Base-by-base conservation (phyloP, 2,888 invertebrate species). In the Nymphalis c-album region DNA sequence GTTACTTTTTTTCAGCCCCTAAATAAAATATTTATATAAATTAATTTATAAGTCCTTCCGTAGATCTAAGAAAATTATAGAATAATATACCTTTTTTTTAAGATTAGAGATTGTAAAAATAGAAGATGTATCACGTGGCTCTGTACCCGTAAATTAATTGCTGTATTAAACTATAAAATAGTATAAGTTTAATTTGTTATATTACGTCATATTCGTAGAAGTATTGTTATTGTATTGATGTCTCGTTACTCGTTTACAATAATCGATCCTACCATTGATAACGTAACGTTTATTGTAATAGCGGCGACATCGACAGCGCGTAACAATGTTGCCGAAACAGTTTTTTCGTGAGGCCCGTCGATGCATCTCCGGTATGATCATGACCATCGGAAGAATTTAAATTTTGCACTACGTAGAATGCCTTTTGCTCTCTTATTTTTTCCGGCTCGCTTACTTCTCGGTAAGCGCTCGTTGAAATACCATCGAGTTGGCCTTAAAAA, bases 331-430 rank as follows among this genome's bases (percentile, higher is more conserved):
- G 2, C 55, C 26, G 17, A 17, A 20, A 31, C 61, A 58, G 20
- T 63, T 17, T 47, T 53, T 45, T 45, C 8, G 40, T 45, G 59
- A 53, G 62, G 63, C 64, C 46, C 26, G 55, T 58, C 62, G 5
- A 31, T 31, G 61, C 67, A 73, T 69, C 70, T 71, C 40, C 46
- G 71, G 73, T 70, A 76, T 74, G 72, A 69, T 69, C 73, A 61
- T 73, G 71, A 68, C 70, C 68, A 74, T 74, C 70, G 73, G 63
- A 71, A 75, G 76, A 71, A 77, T 76, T 75, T 69, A 73, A 75
- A 75, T 77, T 78, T 78, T 76, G 77, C 78, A 74, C 75, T 77
- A 76, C 77, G 74, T 70, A 76, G 77, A 77, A 78, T 75, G 74
- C 74, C 73, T 75, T 70, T 68, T 71, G 71, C 69, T 71, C 70